A percentile compares a stretch with the other conserved stretches of the same genome.
Evolutionary conservation across 37 sponge, comb jelly and placozoan genomes (phyloP).

Genomic region (Theonella swinhoei): DNA sequence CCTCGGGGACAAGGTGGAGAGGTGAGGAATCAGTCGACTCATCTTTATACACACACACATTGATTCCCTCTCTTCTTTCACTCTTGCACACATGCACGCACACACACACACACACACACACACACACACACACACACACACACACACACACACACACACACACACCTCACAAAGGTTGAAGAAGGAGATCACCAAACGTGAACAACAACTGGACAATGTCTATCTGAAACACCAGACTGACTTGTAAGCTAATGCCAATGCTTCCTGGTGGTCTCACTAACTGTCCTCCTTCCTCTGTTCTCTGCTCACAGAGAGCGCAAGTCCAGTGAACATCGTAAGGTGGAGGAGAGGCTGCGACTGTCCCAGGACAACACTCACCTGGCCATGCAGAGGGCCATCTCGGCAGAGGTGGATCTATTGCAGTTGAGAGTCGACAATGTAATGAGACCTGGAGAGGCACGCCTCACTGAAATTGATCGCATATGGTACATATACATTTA

Average conservation of each 20-base stretch:
- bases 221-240: neutral
- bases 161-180: constrained; percentile 20
- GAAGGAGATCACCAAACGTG: constrained; percentile 24
- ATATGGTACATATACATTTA: constrained; percentile 23
- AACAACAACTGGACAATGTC: neutral
- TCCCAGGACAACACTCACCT: neutral
- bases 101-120: neutral
- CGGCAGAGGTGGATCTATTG: constrained; percentile 49
- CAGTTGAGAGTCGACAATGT: constrained; percentile 14
- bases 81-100: too few relatives aligned
- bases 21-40: constrained; percentile 1
- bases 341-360: constrained; percentile 8
- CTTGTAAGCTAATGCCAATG: constrained; percentile 26
- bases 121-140: neutral
- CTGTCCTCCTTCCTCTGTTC: too few relatives aligned
- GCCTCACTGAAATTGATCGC: constrained; percentile 22
- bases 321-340: neutral
- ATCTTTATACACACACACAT: neutral
- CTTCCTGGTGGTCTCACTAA: too few relatives aligned
- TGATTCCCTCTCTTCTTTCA: neutral
- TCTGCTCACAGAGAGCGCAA: constrained; percentile 7
- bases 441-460: constrained; percentile 10
- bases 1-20: constrained; percentile 44
- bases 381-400: constrained; percentile 19
- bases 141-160: too few relatives aligned